Evolutionary conservation across 53 echinoderm and acorn worm genomes (phyloP), one percentile per base, ranked within the genome.

Genomic region (Arbacia lixula): DNA sequence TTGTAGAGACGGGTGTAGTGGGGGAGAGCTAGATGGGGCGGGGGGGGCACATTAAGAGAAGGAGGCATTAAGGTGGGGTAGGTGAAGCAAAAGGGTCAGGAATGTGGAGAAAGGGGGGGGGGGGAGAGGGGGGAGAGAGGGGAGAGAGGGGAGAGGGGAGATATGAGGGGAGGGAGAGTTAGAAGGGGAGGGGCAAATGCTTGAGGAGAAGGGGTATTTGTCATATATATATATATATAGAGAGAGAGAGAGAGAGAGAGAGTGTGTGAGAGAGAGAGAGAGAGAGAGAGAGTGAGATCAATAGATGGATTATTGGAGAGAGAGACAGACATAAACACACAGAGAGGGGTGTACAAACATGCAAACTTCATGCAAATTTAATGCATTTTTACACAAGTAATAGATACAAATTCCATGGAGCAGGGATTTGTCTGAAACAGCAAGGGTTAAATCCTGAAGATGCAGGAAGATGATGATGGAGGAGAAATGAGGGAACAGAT

Each of bases 321-420:
- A 67, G 39, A 37, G 39, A 37, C 21, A 67, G 67, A 65, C 36
- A 65, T 35, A 65, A 3, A 65, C 36, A 68, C 1, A 68, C 2
- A 68, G 68, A 68, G 68, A 40, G 40, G 26, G 49, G 68, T 24
- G 68, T n/a, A n/a, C n/a, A n/a, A n/a, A n/a, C n/a, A n/a, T n/a
- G n/a, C n/a, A n/a, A n/a, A n/a, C n/a, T n/a, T n/a, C n/a, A n/a
- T n/a, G n/a, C n/a, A n/a, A n/a, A n/a, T n/a, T n/a, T n/a, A n/a
- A n/a, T n/a, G n/a, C n/a, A n/a, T n/a, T n/a, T n/a, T n/a, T n/a
- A n/a, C n/a, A n/a, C n/a, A n/a, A n/a, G n/a, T n/a, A n/a, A n/a
- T n/a, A n/a, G n/a, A n/a, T n/a, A n/a, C n/a, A n/a, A n/a, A n/a
- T n/a, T n/a, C n/a, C n/a, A n/a, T n/a, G n/a, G n/a, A n/a, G n/a